Conservation (phyloP, 2,888 invertebrate species). For the Calameuta idolon region DNA sequence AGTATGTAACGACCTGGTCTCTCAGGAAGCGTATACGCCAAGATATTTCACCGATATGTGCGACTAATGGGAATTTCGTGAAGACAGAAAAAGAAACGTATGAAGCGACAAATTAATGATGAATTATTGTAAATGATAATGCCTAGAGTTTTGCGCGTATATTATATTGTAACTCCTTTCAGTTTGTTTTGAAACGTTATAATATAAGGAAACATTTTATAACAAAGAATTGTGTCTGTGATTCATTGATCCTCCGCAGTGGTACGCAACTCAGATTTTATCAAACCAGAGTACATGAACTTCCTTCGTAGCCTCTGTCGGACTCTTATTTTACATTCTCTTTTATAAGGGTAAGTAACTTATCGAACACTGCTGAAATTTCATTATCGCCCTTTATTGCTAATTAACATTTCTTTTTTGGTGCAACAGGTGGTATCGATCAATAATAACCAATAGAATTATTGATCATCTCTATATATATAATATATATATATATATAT, state of each 20-base stretch:
- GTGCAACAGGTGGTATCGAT: background rate
- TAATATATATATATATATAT: background rate
- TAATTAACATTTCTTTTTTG: slow-evolving; percentile 6
- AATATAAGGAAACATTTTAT: slow-evolving; percentile 66
- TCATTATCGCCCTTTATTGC: slow-evolving; percentile 2
- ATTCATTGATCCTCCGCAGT: background rate
- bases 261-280: background rate
- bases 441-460: background rate
- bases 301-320: background rate
- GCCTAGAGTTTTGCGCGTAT: slow-evolving; percentile 62
- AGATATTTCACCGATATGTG: background rate
- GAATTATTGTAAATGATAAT: slow-evolving; percentile 61
- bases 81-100: background rate
- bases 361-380: slow-evolving; percentile 11
- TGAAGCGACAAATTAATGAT: slow-evolving; percentile 47
- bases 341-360: background rate
- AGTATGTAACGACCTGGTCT: background rate
- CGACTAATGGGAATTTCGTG: background rate
- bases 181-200: slow-evolving; percentile 63
- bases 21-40: background rate
- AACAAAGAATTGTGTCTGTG: slow-evolving; percentile 36
- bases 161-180: slow-evolving; percentile 61
- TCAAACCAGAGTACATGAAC: no score
- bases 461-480: background rate
- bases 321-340: background rate